These are phyloP conservation scores for Tetraneura akinire DNA, from an alignment of 1,140 invertebrate species.

Conservation along the genomic window DNA sequence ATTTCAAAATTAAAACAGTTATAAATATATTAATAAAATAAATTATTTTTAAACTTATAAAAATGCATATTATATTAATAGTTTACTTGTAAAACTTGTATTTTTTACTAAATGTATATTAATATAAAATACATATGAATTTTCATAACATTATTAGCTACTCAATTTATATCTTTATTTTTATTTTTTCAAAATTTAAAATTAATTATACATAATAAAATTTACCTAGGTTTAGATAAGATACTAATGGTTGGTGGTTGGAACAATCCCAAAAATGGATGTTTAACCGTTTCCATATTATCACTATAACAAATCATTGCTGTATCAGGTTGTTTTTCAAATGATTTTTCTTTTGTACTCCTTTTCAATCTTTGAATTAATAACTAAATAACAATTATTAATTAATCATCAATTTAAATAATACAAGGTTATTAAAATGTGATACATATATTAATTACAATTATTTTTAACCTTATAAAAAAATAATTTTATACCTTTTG, in stretches of 20 bases:
- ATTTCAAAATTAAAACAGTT: neutral
- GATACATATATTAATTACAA: neutral
- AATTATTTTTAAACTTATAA: too few relatives aligned
- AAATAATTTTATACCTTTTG: slow-evolving; percentile 20
- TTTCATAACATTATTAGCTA: too few relatives aligned
- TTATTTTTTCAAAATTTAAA: too few relatives aligned
- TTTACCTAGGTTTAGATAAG: neutral
- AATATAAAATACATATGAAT: too few relatives aligned
- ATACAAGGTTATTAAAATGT: neutral
- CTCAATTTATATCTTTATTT: too few relatives aligned
- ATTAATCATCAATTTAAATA: neutral
- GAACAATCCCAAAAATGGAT: slow-evolving; percentile 38
- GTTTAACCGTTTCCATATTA: slow-evolving; percentile 41
- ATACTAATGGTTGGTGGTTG: slow-evolving; percentile 41
- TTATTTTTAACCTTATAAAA: neutral
- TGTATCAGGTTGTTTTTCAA: slow-evolving; percentile 17
- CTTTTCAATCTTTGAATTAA: slow-evolving; percentile 27
- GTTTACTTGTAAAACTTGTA: too few relatives aligned
- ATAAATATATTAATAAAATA: neutral
- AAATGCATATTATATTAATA: too few relatives aligned
- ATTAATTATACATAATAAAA: too few relatives aligned
- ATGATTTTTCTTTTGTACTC: neutral
- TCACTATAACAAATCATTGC: slow-evolving; percentile 9
- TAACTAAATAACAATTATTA: neutral
- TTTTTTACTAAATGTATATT: too few relatives aligned